Conservation (phyloP, 2,113 vertebrate species). For the Stegostoma tigrinum region DNA sequence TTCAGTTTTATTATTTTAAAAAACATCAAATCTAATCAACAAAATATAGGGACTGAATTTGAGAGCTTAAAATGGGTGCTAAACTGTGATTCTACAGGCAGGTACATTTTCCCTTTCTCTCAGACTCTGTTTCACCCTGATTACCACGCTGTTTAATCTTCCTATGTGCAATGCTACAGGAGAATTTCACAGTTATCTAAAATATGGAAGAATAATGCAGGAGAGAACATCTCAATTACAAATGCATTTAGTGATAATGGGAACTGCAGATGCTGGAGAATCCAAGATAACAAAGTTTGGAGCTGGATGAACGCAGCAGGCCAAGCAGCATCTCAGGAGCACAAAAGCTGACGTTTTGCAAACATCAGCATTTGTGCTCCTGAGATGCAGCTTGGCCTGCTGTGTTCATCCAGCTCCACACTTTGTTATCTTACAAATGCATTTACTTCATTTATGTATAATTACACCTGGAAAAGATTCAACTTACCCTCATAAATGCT, state of each 20-base stretch:
- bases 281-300: too few species aligned
- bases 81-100: background rate
- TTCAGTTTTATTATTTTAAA: background rate
- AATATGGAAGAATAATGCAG: background rate
- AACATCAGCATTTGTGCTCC: too few species aligned
- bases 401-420: too few species aligned
- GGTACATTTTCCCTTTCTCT: background rate
- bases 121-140: background rate
- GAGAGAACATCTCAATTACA: background rate
- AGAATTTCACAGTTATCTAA: background rate
- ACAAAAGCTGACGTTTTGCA: too few species aligned
- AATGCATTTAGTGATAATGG: background rate
- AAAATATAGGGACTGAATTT: background rate
- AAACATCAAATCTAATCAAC: background rate
- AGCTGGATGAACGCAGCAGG: too few species aligned
- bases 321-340: too few species aligned
- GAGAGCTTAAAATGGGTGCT: background rate
- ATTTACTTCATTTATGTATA: background rate
- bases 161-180: background rate
- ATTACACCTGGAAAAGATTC: background rate
- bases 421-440: too few species aligned
- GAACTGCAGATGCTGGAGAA: too few species aligned
- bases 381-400: too few species aligned
- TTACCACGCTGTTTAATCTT: background rate
- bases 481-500: slow-evolving; percentile 79